Evolutionary conservation across 92 coral and sea anemone genomes (phyloP), one percentile per base, ranked within the genome.

Genomic region (Porites divaricata): DNA sequence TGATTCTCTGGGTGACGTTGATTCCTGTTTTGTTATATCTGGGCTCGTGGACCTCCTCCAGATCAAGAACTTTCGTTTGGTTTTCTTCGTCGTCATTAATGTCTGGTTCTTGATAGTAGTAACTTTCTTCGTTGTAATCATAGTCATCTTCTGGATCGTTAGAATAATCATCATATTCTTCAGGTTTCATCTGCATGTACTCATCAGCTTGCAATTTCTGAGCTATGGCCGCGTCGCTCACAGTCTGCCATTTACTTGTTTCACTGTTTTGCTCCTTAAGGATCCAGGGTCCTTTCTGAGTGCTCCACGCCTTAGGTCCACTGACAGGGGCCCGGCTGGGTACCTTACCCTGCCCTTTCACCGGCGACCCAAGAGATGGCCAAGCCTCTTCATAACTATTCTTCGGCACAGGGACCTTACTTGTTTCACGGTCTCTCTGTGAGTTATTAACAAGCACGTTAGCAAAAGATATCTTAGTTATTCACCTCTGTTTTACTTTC

Each of bases 361-460:
- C 61, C 15, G 88, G 66, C 13, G 9, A 26, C 23, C 79, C 67
- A 58, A 88, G 88, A 20, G 84, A 72, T 1, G 91, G 91, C 88
- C 88, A 88, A 6, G 72, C 73, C 28, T 83, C 88, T 25, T 88
- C 91, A 6, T 67, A 88, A 13, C 13, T 76, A 0, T 22, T 50
- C 74, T 67, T 84, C 9, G 69, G 45, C 70, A 41, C 63, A 56
- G 68, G 15, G 12, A 2, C 51, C 23, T 59, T 2, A 57, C 80
- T 56, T 19, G 78, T 57, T 19, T 26, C 23, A 8, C 26, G n/a
- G 13, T 54, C 54, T 24, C 16, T 57, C 76, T 25, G 8, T 52
- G 25, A 21, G 14, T 15, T n/a, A n/a, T n/a, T 59, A 15, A 75
- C 80, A 41, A 56, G 67, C 56, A 67, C 67, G 4, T 72, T 49